A percentile compares a stretch with the other conserved stretches of the same genome.
Conservation (phyloP, 2,888 invertebrate species). For the Perizoma flavofasciatum region DNA sequence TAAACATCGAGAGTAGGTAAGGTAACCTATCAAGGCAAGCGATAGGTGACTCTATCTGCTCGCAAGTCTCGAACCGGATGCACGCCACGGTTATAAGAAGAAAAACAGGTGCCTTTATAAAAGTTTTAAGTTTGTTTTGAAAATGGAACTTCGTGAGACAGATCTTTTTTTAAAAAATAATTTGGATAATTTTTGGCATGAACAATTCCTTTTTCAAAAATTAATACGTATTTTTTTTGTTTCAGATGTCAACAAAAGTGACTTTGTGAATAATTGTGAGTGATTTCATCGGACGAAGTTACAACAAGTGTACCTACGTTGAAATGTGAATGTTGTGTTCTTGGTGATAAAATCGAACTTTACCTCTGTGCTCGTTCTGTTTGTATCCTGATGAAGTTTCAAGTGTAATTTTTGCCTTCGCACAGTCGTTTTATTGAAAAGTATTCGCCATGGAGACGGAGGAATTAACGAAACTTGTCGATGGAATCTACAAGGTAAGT, state of each 20-base stretch:
- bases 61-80: constrained; percentile 66
- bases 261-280: constrained; percentile 68
- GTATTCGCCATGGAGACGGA: constrained; percentile 90
- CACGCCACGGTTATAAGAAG: constrained; percentile 59
- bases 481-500: constrained; percentile 94
- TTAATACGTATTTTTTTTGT: constrained; percentile 61
- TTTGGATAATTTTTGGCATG: not conserved
- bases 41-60: constrained; percentile 66
- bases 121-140: constrained; percentile 26
- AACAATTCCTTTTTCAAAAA: constrained; percentile 6
- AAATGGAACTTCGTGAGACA: constrained; percentile 16
- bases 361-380: constrained; percentile 57
- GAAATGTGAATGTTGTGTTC: constrained; percentile 79
- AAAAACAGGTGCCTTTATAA: constrained; percentile 46
- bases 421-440: constrained; percentile 63
- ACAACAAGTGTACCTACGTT: constrained; percentile 54
- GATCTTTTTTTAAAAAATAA: not conserved
- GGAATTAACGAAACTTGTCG: constrained; percentile 94
- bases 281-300: constrained; percentile 57
- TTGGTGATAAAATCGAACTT: constrained; percentile 70
- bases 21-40: constrained; percentile 54
- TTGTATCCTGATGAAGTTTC: constrained; percentile 72
- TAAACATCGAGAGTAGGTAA: constrained; percentile 62
- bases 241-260: constrained; percentile 77
- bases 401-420: constrained; percentile 65